Evolutionary conservation across 1,140 invertebrate species (phyloP), one percentile per base, ranked within the genome.

Genomic region (Penaeus japonicus): DNA sequence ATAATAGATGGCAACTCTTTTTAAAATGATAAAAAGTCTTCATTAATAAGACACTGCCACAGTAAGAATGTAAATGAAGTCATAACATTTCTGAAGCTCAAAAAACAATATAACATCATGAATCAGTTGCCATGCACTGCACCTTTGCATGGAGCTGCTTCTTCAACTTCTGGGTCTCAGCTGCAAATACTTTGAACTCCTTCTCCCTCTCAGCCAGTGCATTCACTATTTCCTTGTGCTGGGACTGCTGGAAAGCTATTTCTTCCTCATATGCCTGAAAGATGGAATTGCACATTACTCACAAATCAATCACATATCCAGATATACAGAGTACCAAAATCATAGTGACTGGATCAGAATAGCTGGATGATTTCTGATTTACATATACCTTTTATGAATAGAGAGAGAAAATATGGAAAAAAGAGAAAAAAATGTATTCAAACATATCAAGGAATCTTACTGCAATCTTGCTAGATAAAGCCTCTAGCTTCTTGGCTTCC

Each of bases 401-500:
- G 15, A 39, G 53, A 32, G 20, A 30, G 15, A 4, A n/a, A n/a
- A n/a, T 12, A 78, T n/a, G 27, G 53, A 27, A 62, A 24, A 35
- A n/a, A 47, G 79, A 10, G 0, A 35, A 10, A 39, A 18, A 57
- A 81, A 57, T 53, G 35, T 30, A 80, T n/a, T 39, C 7, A 81
- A 53, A 47, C 54, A 20, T n/a, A 87, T 12, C 17, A 2, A 57
- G 1, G 30, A 54, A 20, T 54, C 89, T 90, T 27, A 90, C 90
- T 53, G 81, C 85, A 47, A 90, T 75, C 77, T 91, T 89, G 47
- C 59, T 80, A 24, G 84, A 55, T 4, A 90, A 62, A 10, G 53
- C 57, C 39, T 89, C 57, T 24, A 87, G 20, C 54, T 89, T 90
- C 62, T 90, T 78, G 53, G 89, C 86, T 65, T 91, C 90, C 15